Percentiles rank a stretch among this genome's conserved stretches.
Evolutionary conservation across 2,797 vertebrate species (phyloP).

Genomic region (Mus spretus): DNA sequence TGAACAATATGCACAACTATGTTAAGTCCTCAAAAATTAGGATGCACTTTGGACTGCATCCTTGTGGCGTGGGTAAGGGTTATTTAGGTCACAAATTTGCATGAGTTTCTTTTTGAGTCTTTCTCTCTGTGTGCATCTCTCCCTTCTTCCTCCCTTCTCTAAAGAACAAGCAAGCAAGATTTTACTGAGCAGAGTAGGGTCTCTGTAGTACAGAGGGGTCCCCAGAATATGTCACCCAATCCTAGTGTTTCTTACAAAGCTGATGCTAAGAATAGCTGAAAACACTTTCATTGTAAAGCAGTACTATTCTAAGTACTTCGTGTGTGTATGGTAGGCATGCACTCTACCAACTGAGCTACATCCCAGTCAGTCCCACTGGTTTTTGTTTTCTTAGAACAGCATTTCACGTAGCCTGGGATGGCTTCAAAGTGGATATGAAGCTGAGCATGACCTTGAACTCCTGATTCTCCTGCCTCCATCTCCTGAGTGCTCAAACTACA

Average conservation of each 20-base stretch:
- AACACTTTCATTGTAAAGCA: background rate
- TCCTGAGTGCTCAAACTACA: background rate
- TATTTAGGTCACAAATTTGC: background rate
- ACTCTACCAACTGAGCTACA: background rate
- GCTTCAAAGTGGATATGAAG: background rate
- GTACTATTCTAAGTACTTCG: background rate
- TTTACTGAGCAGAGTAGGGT: background rate
- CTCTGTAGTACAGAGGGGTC: background rate
- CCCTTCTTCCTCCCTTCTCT: background rate
- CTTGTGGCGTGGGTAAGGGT: background rate
- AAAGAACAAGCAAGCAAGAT: background rate
- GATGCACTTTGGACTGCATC: conserved; percentile 3
- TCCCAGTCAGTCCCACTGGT: background rate
- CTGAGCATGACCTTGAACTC: background rate
- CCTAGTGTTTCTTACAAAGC: background rate
- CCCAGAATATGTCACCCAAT: background rate
- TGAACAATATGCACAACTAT: background rate
- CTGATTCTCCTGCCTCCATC: background rate
- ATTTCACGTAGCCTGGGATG: background rate
- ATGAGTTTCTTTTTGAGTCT: background rate
- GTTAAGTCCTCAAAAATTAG: conserved; percentile 14
- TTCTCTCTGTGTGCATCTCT: background rate
- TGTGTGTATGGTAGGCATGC: background rate
- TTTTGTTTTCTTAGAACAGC: background rate
- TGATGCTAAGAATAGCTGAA: background rate